Percentiles rank a stretch among this genome's conserved stretches.
Conservation (phyloP, 2,797 vertebrate species). For the Thaleichthys pacificus region DNA sequence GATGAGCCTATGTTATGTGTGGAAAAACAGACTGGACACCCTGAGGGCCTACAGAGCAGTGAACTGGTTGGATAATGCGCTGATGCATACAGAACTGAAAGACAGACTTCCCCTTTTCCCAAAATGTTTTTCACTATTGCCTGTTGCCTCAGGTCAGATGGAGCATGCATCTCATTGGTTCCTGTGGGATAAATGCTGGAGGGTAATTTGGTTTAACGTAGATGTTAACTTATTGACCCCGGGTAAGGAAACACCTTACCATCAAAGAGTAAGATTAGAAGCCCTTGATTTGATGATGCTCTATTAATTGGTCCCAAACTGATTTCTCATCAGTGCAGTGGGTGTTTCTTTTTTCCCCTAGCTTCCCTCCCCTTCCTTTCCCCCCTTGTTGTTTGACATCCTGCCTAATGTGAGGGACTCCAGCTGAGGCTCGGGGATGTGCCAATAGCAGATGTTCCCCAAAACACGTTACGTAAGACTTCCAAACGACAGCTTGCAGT, state of each 20-base stretch:
- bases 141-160: no score
- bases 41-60: not conserved
- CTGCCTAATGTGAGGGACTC: constrained; percentile 35
- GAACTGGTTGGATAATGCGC: not conserved
- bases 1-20: constrained; percentile 17
- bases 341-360: constrained; percentile 24
- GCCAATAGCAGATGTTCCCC: constrained; percentile 44
- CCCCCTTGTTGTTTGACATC: constrained; percentile 17
- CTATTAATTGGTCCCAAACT: not conserved
- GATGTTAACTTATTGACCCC: no score
- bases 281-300: not conserved
- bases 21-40: constrained; percentile 13
- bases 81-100: not conserved
- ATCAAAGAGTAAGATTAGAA: not conserved
- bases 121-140: not conserved
- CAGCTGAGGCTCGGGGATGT: constrained; percentile 33
- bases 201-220: no score
- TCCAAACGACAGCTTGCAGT: constrained; percentile 26
- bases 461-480: constrained; percentile 41
- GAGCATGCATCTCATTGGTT: no score
- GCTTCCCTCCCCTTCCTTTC: not conserved
- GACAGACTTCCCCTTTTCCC: not conserved
- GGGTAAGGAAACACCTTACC: not conserved
- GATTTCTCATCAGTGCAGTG: constrained; percentile 22
- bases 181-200: no score